phyloP scores from a whole-genome alignment of 1,140 invertebrate species.

The Drosophila kanapiae region DNA sequence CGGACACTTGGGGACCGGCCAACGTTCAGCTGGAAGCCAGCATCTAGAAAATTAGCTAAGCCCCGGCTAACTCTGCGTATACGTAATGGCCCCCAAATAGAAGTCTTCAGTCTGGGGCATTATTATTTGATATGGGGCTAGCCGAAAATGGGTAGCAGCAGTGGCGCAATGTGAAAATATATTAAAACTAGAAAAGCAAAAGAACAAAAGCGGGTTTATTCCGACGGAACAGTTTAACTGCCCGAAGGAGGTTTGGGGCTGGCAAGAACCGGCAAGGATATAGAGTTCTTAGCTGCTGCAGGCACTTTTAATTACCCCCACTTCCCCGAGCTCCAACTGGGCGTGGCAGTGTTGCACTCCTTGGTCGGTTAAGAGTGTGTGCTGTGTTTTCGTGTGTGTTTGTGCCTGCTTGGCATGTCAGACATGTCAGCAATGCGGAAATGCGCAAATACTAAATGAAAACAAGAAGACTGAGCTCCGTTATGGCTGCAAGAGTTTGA shows the following conservation, averaged over 20 bases:
- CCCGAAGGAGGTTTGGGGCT: slow-evolving; percentile 20
- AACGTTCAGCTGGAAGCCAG: slow-evolving; percentile 47
- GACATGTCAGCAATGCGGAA: slow-evolving; percentile 82
- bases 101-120: slow-evolving; percentile 22
- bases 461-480: slow-evolving; percentile 28
- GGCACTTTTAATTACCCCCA: slow-evolving; percentile 73
- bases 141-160: slow-evolving; percentile 11
- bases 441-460: slow-evolving; percentile 79
- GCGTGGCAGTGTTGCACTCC: slow-evolving; percentile 39
- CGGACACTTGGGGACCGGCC: slow-evolving; percentile 63
- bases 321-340: slow-evolving; percentile 42
- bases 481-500: not conserved
- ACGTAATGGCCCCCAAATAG: slow-evolving; percentile 45
- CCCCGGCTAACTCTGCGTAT: slow-evolving; percentile 50
- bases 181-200: slow-evolving; percentile 8
- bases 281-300: slow-evolving; percentile 29
- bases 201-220: slow-evolving; percentile 21
- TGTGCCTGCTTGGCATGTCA: slow-evolving; percentile 63
- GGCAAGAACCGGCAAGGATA: not conserved
- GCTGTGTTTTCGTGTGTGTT: slow-evolving; percentile 3
- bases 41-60: slow-evolving; percentile 42
- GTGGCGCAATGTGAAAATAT: slow-evolving; percentile 22
- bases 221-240: slow-evolving; percentile 31
- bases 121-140: slow-evolving; percentile 37
- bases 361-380: slow-evolving; percentile 5